phyloP scores from a whole-genome alignment of 1,140 invertebrate genomes.

The Pinna nobilis region DNA sequence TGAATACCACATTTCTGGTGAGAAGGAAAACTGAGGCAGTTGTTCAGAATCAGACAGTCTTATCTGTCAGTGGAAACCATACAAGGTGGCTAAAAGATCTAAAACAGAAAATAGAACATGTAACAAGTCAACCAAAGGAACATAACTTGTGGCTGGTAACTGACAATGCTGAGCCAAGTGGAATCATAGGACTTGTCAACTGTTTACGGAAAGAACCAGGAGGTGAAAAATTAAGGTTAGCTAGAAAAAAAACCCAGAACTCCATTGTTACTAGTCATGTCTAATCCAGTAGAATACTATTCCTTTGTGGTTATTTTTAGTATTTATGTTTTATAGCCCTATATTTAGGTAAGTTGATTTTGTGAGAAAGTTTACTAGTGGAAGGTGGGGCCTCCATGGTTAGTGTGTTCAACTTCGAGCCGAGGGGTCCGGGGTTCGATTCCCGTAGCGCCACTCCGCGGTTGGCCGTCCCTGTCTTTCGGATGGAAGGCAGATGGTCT shows the following conservation, averaged over 20 bases:
- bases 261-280: too few species aligned
- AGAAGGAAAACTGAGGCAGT: slow-evolving; percentile 37
- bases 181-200: slow-evolving; percentile 90
- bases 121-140: slow-evolving; percentile 71
- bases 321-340: not conserved
- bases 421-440: too few species aligned
- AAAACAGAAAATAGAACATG: slow-evolving; percentile 79
- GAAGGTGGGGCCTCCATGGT: too few species aligned
- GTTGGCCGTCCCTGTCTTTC: too few species aligned
- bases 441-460: too few species aligned
- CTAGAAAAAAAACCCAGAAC: too few species aligned
- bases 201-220: slow-evolving; percentile 90
- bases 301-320: not conserved
- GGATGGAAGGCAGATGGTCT: too few species aligned
- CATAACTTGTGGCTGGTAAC: slow-evolving; percentile 69
- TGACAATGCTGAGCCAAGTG: slow-evolving; percentile 75
- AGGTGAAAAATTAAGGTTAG: slow-evolving; percentile 82
- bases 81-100: slow-evolving; percentile 85
- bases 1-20: slow-evolving; percentile 65
- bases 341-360: too few species aligned
- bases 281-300: too few species aligned
- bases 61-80: slow-evolving; percentile 67
- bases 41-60: slow-evolving; percentile 25
- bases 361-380: too few species aligned
- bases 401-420: too few species aligned